Evolutionary conservation across 2,797 vertebrate species (phyloP), one percentile per base, ranked within the genome.

Genomic region (Myiotriccus ornatus): DNA sequence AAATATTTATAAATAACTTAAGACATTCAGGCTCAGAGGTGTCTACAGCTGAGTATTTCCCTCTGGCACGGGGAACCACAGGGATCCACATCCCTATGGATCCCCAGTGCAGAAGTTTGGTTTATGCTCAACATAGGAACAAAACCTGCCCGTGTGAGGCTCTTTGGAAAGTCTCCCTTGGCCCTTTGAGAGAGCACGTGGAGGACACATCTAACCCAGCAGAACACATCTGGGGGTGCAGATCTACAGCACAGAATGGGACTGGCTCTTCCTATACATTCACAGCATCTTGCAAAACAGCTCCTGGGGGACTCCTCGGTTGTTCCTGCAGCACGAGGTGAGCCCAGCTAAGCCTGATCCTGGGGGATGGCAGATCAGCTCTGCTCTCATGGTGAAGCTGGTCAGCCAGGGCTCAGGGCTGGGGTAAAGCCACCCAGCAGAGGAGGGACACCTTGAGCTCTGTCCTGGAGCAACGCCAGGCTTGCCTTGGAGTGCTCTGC

Each of bases 1-100:
- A 93, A 86, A 76, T 77, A 79, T 69, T 73, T 78, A 91, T 88
- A 88, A 97, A 94, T 96, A 96, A 96, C 50, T 96, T 93, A 65
- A 93, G 91, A 96, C 89, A 95, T 84, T 93, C 93, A 84, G 83
- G 67, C 83, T 94, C 86, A 92, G 86, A 93, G 79, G 77, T 1
- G 6, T 13, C 60, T 8, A 41, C 24, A 80, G 83, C 83, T 6
- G 2, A 30, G 57, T 14, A 57, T n/a, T 70, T 71, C 76, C 74
- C 69, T 80, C 47, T 70, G 57, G 44, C 70, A 43, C 2, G 1
- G 70, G 65, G 90, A 90, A 60, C 32, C 9, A 10, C 46, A 25
- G 50, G 55, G 79, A 80, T 14, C 47, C 68, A 27, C 67, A 52
- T 5, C 64, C 70, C 62, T 28, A 8, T 1, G 44, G 73, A 60